Evolutionary conservation across 1,140 invertebrate species (phyloP).

Genomic region (Drosophila lacertosa): DNA sequence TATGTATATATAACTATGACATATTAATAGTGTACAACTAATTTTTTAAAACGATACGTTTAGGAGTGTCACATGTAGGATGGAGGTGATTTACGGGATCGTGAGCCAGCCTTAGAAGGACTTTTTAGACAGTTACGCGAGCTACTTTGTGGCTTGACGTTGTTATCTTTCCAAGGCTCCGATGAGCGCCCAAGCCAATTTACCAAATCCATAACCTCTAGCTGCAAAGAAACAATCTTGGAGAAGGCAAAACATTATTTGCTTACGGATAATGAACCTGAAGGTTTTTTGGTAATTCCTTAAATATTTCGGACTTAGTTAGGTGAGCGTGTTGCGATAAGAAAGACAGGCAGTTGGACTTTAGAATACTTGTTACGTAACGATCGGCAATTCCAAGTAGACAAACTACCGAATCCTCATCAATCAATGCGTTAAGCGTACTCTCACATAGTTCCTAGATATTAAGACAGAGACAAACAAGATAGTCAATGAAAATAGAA

Average conservation of each 20-base stretch:
- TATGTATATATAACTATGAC: too few relatives aligned
- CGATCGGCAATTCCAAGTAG: constrained; percentile 88
- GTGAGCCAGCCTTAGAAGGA: constrained; percentile 70
- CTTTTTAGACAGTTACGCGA: constrained; percentile 75
- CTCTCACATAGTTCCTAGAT: constrained; percentile 86
- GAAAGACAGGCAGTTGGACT: constrained; percentile 86
- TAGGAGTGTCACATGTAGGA: constrained; percentile 80
- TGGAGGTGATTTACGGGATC: constrained; percentile 78
- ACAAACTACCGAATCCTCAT: constrained; percentile 88
- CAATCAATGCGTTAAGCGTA: constrained; percentile 86
- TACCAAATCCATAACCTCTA: constrained; percentile 79
- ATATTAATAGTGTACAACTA: too few relatives aligned
- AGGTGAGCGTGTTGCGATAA: constrained; percentile 86
- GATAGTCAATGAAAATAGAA: neutral
- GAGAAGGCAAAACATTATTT: neutral
- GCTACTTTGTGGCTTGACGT: constrained; percentile 66
- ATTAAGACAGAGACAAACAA: constrained; percentile 45
- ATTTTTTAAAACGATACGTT: too few relatives aligned
- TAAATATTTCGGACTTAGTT: constrained; percentile 87
- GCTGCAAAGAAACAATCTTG: constrained; percentile 24
- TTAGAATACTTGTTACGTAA: constrained; percentile 86
- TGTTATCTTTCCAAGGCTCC: constrained; percentile 74
- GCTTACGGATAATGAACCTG: constrained; percentile 80
- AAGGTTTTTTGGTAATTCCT: constrained; percentile 87
- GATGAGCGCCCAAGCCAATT: constrained; percentile 80